Evolutionary conservation across 2,113 vertebrate genomes (phyloP).

Genomic region (Hippocampus comes): DNA sequence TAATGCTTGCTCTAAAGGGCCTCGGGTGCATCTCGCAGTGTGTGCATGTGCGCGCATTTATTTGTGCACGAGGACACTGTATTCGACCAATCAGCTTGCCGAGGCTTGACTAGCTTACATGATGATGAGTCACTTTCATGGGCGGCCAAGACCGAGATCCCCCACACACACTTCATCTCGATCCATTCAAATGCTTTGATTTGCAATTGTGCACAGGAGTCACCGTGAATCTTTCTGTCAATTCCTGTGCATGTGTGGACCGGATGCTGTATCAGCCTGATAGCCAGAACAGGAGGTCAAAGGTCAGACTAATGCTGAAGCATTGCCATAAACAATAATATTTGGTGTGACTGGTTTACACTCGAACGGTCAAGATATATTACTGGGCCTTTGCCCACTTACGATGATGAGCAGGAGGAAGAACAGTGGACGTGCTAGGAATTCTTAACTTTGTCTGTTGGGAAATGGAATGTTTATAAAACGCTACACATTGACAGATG

Average conservation of each 20-base stretch:
- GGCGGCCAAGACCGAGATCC: constrained; percentile 44
- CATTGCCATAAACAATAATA: constrained; percentile 29
- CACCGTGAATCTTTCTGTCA: constrained; percentile 13
- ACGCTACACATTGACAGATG: neutral
- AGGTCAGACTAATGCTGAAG: constrained; percentile 32
- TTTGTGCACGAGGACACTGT: constrained; percentile 11
- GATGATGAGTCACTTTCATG: constrained; percentile 61
- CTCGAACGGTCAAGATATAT: neutral
- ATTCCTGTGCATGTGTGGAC: constrained; percentile 17
- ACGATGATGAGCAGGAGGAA: neutral
- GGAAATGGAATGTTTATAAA: neutral
- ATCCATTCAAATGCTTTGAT: constrained; percentile 43
- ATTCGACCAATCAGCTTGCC: constrained; percentile 43
- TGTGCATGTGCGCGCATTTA: constrained; percentile 12
- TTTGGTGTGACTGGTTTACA: constrained; percentile 10
- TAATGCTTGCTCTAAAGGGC: constrained; percentile 62
- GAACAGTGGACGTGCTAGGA: neutral
- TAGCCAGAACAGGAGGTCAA: constrained; percentile 26
- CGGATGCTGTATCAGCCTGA: constrained; percentile 11
- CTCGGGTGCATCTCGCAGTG: constrained; percentile 48
- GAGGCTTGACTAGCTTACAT: constrained; percentile 43
- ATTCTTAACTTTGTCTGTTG: neutral
- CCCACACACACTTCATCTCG: constrained; percentile 35
- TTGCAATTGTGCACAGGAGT: constrained; percentile 38
- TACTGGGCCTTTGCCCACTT: constrained; percentile 1